Evolutionary conservation across 1,140 invertebrate genomes (phyloP).

Genomic region (Phymorhynchus buccinoides): DNA sequence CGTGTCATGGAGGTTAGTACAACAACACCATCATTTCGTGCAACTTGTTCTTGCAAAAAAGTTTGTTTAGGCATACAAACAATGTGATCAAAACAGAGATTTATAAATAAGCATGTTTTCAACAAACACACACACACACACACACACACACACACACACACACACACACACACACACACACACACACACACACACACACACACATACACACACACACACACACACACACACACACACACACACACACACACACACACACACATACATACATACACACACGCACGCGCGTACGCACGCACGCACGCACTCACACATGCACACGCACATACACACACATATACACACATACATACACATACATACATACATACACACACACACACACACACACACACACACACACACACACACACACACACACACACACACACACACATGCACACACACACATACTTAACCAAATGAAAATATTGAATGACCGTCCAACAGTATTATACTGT

Average conservation of each 20-base stretch:
- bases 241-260: conserved; percentile 13
- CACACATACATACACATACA: neutral
- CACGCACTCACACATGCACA: neutral
- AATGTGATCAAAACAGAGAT: too few species aligned
- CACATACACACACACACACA: neutral
- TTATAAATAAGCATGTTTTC: too few species aligned
- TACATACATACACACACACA: conserved; percentile 18
- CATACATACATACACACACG: conserved; percentile 17
- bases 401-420: too few species aligned
- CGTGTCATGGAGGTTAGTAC: too few species aligned
- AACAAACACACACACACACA: too few species aligned
- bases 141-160: neutral
- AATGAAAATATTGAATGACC: too few species aligned
- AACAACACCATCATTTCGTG: too few species aligned
- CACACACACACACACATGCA: too few species aligned
- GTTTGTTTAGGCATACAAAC: too few species aligned
- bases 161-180: neutral
- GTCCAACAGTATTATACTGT: neutral
- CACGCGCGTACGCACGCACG: conserved; percentile 11
- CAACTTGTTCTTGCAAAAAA: too few species aligned
- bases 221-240: neutral
- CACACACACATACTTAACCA: too few species aligned
- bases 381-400: neutral
- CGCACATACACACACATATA: neutral
- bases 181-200: neutral